phyloP scores from a whole-genome alignment of 2,888 invertebrate genomes.

The Quadroppia sp. region DNA sequence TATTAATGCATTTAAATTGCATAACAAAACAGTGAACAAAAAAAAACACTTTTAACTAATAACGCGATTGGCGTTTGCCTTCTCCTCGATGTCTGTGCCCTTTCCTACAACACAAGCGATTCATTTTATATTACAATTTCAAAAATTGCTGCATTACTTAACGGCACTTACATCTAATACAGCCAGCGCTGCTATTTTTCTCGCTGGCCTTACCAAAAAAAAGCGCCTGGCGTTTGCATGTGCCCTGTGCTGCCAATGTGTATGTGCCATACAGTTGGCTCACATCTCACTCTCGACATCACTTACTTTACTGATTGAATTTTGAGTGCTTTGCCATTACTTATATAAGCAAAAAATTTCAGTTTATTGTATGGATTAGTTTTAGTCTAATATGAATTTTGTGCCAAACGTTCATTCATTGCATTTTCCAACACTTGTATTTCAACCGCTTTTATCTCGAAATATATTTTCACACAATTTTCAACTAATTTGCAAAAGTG shows the following conservation, averaged over 20 bases:
- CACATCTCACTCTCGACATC: conserved; percentile 21
- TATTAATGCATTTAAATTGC: conserved; percentile 28
- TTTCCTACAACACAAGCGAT: neutral
- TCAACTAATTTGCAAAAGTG: conserved; percentile 11
- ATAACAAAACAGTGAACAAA: neutral
- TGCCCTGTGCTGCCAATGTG: neutral
- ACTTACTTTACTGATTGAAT: conserved; percentile 35
- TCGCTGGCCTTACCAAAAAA: neutral
- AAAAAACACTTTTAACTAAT: conserved; percentile 7
- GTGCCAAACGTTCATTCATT: neutral
- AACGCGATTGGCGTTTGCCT: conserved; percentile 14
- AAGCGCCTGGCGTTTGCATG: neutral
- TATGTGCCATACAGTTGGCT: neutral
- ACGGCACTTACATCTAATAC: conserved; percentile 23
- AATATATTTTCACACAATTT: conserved; percentile 7
- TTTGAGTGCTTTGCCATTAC: conserved; percentile 30
- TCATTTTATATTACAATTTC: conserved; percentile 35
- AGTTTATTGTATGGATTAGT: conserved; percentile 11
- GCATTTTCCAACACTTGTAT: neutral
- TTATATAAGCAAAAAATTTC: conserved; percentile 25
- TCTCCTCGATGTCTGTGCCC: neutral
- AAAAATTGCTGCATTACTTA: conserved; percentile 36
- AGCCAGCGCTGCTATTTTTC: conserved; percentile 4
- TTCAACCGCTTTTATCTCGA: neutral
- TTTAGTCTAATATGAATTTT: conserved; percentile 13